Evolutionary conservation across 1,140 invertebrate genomes (phyloP), one percentile per base, ranked within the genome.

Genomic region (Diploscapter pachys): DNA sequence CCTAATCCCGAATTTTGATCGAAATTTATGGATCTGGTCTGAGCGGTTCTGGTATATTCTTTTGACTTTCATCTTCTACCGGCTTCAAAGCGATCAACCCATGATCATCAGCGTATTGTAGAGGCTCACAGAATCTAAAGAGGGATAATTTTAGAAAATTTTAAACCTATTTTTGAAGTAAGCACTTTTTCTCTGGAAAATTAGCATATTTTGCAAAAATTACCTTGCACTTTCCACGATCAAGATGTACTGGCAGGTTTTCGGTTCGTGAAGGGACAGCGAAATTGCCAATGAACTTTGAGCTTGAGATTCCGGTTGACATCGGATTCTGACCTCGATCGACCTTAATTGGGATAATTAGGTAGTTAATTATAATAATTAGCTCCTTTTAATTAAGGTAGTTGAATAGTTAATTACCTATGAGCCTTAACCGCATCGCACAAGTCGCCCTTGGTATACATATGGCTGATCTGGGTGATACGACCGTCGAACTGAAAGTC

Each of bases 191-290:
- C 31, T 31, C 31, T 1, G 31, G 31, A 31, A 31, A 31, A 31
- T 31, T 31, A 31, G 31, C 31, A 31, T 31, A 31, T 31, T 31
- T 31, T 31, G 1, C 2, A 31, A 13, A 13, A 13, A 9, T 5
- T 6, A 64, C 66, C 66, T 52, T 52, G 71, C 75, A 52, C 75
- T 72, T 86, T 96, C 94, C 0, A 87, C 83, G 59, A 80, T 92
- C 48, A 96, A 85, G 72, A 95, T 91, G 80, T 96, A 97, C 86
- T 95, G 91, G 84, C 95, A 97, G 11, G 91, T 91, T 86, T 91
- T 90, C 9, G 94, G 94, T 83, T 97, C 95, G 6, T 94, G 83
- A 13, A 96, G 87, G 86, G 93, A 95, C 57, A 97, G 87, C 1
- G 93, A 91, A 0, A 96, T 92, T 91, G 91, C 13, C 3, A 66